These are phyloP conservation scores for Rhyzopertha dominica DNA, from an alignment of 1,140 invertebrate genomes.

Conservation along the genomic window DNA sequence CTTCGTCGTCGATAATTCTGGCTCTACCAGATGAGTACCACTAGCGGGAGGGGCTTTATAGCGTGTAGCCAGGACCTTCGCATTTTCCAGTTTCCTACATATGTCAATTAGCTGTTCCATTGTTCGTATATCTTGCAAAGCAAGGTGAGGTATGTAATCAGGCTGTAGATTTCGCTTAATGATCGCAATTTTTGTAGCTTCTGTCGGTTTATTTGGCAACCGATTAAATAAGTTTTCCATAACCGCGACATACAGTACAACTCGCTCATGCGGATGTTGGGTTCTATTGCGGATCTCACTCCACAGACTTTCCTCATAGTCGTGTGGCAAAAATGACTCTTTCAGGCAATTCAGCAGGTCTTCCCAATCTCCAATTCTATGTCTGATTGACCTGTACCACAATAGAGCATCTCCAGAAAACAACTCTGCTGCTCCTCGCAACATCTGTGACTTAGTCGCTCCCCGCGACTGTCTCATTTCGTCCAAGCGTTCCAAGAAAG, in stretches of 20 bases:
- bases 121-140: slow-evolving; percentile 4
- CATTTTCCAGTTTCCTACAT: slow-evolving; percentile 1
- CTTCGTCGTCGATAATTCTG: slow-evolving; percentile 10
- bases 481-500: background rate
- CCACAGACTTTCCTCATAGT: slow-evolving; percentile 34
- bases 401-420: slow-evolving; percentile 33
- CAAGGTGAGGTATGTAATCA: slow-evolving; percentile 4
- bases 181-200: too few relatives aligned
- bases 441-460: background rate
- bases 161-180: too few relatives aligned
- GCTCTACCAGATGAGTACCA: background rate
- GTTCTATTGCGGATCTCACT: slow-evolving; percentile 30
- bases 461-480: background rate
- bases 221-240: slow-evolving; percentile 34
- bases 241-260: slow-evolving; percentile 32
- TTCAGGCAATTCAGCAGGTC: slow-evolving; percentile 19
- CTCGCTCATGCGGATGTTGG: slow-evolving; percentile 32
- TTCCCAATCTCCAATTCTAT: slow-evolving; percentile 22
- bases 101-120: slow-evolving; percentile 1
- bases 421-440: slow-evolving; percentile 25
- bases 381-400: slow-evolving; percentile 32
- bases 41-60: slow-evolving; percentile 1
- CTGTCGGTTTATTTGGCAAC: too few relatives aligned
- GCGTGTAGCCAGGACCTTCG: background rate
- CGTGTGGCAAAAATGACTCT: slow-evolving; percentile 27